Conservation (phyloP, 2,888 invertebrate genomes). For the Pyrrhopygopsis socrates region DNA sequence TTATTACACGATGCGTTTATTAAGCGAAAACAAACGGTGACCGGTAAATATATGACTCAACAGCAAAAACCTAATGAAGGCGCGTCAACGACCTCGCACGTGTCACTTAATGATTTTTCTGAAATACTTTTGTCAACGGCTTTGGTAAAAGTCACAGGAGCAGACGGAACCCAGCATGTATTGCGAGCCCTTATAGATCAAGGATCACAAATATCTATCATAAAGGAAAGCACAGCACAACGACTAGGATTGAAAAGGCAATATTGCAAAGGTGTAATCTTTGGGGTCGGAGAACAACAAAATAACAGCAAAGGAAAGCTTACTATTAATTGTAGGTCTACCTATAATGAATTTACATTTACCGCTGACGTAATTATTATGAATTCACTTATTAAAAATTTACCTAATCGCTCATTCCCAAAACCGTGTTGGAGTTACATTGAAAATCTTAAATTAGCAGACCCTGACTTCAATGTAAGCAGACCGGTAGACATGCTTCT, state of each 20-base stretch:
- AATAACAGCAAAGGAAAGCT: constrained; percentile 44
- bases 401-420: too few relatives aligned
- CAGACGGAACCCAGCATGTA: not conserved
- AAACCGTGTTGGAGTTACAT: too few relatives aligned
- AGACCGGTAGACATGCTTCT: constrained; percentile 34
- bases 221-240: constrained; percentile 62
- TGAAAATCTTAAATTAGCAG: constrained; percentile 44
- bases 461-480: constrained; percentile 67
- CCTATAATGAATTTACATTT: constrained; percentile 30
- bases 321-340: constrained; percentile 9
- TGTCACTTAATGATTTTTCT: not conserved
- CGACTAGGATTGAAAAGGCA: not conserved
- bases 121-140: not conserved
- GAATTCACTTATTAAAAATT: not conserved
- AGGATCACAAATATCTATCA: constrained; percentile 65
- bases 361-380: constrained; percentile 34
- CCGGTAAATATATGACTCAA: too few relatives aligned
- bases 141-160: not conserved
- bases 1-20: too few relatives aligned
- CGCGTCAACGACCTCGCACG: not conserved
- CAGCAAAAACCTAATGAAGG: too few relatives aligned
- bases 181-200: constrained; percentile 38
- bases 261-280: constrained; percentile 24
- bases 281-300: constrained; percentile 30
- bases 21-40: too few relatives aligned